Evolutionary conservation across 2,113 vertebrate genomes (phyloP).

Genomic region (Labrus mixtus): DNA sequence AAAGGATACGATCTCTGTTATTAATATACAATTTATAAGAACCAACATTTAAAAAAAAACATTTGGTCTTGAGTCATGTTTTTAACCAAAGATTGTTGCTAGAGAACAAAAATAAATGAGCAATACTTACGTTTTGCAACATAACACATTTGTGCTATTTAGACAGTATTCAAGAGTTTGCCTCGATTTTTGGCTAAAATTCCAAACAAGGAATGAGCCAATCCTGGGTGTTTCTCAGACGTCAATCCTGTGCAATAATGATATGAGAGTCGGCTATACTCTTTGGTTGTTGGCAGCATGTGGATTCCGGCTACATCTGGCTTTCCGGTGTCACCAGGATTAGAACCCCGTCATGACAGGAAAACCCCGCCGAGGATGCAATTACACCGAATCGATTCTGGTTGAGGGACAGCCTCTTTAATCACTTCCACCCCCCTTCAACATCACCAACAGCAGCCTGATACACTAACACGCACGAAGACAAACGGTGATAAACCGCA

Average conservation of each 20-base stretch:
- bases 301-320: slow-evolving; percentile 21
- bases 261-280: not conserved
- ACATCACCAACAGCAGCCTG: not conserved
- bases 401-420: slow-evolving; percentile 54
- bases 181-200: too few species aligned
- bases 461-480: slow-evolving; percentile 22
- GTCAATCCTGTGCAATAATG: not conserved
- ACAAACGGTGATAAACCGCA: slow-evolving; percentile 42
- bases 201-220: too few species aligned
- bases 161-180: too few species aligned
- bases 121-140: too few species aligned
- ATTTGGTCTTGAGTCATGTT: too few species aligned
- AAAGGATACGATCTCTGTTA: too few species aligned
- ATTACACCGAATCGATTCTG: slow-evolving; percentile 60
- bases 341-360: slow-evolving; percentile 37
- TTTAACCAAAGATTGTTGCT: too few species aligned
- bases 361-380: slow-evolving; percentile 44
- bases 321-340: slow-evolving; percentile 29
- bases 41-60: too few species aligned
- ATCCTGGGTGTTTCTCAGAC: not conserved
- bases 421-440: slow-evolving; percentile 28
- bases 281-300: slow-evolving; percentile 1
- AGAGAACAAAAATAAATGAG: too few species aligned
- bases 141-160: too few species aligned
- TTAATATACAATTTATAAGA: too few species aligned